Evolutionary conservation across 2,888 invertebrate species (phyloP).

Genomic region (Mechanitis mazaeus): DNA sequence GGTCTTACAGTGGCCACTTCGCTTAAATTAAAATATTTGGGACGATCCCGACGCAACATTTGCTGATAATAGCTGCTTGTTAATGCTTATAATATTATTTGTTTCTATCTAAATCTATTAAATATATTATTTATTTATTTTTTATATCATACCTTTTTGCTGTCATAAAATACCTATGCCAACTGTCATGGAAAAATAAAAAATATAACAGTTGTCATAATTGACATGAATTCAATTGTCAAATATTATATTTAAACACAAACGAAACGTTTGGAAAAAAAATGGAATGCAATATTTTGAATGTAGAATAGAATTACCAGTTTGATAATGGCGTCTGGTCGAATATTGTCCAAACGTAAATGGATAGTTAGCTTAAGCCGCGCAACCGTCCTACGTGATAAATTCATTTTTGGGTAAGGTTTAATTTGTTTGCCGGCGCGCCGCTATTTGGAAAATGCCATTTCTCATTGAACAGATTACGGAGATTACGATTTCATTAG

Average conservation of each 20-base stretch:
- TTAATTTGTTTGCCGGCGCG: constrained; percentile 70
- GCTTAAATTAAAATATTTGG: constrained; percentile 69
- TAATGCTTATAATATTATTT: constrained; percentile 32
- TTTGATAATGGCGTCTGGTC: background rate
- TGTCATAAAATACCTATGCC: too few relatives aligned
- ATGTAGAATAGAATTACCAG: too few relatives aligned
- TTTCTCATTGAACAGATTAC: constrained; percentile 76
- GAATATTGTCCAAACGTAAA: constrained; percentile 39
- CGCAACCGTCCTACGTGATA: constrained; percentile 54
- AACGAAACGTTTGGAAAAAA: too few relatives aligned
- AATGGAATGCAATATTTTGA: too few relatives aligned
- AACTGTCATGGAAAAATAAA: too few relatives aligned
- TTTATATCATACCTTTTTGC: too few relatives aligned
- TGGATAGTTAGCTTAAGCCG: constrained; percentile 53
- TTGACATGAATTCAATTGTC: too few relatives aligned
- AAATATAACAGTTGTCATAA: too few relatives aligned
- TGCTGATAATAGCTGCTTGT: constrained; percentile 52
- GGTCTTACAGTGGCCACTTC: constrained; percentile 36
- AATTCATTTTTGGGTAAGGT: constrained; percentile 74
- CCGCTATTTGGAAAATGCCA: constrained; percentile 64
- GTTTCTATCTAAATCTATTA: background rate
- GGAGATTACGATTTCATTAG: constrained; percentile 75
- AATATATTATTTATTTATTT: background rate
- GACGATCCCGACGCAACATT: constrained; percentile 47
- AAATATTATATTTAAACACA: too few relatives aligned